phyloP scores from a whole-genome alignment of 1,140 invertebrate genomes.

The Brachionus angularis region DNA sequence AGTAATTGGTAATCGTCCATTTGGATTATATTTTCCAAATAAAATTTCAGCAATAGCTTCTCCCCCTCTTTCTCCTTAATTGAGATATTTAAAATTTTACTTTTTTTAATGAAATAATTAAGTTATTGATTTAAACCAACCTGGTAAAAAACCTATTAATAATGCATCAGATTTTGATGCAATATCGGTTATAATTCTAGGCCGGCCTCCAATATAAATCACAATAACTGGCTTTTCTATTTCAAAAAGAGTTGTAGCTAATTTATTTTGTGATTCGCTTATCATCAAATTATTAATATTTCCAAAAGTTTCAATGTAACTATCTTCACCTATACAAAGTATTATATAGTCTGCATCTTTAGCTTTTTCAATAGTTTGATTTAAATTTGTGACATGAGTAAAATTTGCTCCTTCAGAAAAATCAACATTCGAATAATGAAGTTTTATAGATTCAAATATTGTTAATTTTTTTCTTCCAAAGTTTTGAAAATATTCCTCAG shows the following conservation, averaged over 20 bases:
- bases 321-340: neutral
- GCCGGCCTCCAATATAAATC: neutral
- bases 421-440: neutral
- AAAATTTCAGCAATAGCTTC: conserved; percentile 3
- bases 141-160: conserved; percentile 2
- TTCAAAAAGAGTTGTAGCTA: neutral
- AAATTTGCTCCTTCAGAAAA: neutral
- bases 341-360: neutral
- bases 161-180: neutral
- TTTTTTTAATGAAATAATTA: too few relatives aligned
- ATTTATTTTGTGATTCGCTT: neutral
- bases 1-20: neutral
- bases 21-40: neutral
- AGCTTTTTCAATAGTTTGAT: neutral
- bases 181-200: neutral
- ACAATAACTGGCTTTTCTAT: neutral
- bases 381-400: neutral
- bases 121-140: too few relatives aligned
- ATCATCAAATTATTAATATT: neutral
- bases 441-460: neutral
- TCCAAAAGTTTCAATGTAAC: neutral
- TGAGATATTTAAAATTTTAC: too few relatives aligned
- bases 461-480: neutral
- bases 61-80: neutral
- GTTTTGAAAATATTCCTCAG: neutral